Evolutionary conservation across 2,888 invertebrate genomes (phyloP), one percentile per base, ranked within the genome.

Genomic region (Digitonthophagus gazella): DNA sequence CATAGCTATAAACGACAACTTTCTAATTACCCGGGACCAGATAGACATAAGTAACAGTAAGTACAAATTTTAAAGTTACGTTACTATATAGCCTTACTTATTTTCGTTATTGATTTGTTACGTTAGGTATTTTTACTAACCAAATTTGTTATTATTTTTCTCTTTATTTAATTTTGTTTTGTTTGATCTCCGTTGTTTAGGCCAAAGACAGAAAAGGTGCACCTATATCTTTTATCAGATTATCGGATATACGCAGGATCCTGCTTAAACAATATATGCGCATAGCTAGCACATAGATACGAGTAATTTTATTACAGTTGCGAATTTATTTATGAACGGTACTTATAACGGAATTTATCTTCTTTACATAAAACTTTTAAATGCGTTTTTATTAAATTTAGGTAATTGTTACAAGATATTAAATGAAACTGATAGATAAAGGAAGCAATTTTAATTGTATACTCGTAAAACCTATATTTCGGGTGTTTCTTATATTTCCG

Each of bases 31-130:
- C 18, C n/a, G 61, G 18, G 18, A 19, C 61, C 61, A 61, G 61
- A 61, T 18, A 14, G 6, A 19, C 18, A 20, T 61, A 19, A 68
- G 8, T 64, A 64, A 69, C 66, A 64, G 67, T 68, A 70, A 68
- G 67, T 68, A 68, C 70, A 22, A 70, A 66, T 70, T 70, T 70
- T 54, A 63, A 63, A 20, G 18, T 61, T 19, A 19, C 20, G 61
- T 61, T 61, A 19, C 61, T 11, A 8, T 61, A 61, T 61, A 61
- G 61, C 61, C 61, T 61, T 61, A 19, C 61, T 20, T 44, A 44
- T 61, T 61, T 61, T n/a, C 61, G 61, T 61, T 61, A 61, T 61
- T 61, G 61, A 61, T 61, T 61, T 61, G 15, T 61, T 57, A 16
- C 18, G 19, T 11, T 61, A 61, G 61, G 19, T 20, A 61, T 61